Conservation (phyloP, 2,113 vertebrate genomes). For the Vombatus ursinus region DNA sequence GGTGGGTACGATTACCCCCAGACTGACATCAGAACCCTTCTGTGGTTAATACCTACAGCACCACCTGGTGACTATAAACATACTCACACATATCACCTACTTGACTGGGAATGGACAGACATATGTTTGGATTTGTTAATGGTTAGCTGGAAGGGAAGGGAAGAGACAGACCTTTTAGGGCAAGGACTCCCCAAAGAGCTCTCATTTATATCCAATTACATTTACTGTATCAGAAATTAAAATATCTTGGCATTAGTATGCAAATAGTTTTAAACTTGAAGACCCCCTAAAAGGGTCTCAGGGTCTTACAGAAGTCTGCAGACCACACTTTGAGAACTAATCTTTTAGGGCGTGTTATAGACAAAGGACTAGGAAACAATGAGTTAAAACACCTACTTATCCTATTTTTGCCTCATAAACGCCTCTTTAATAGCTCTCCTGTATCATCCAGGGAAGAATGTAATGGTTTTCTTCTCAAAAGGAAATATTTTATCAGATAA, state of each 20-base stretch:
- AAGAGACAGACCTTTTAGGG: neutral
- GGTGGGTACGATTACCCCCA: neutral
- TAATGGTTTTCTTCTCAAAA: neutral
- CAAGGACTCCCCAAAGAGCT: neutral
- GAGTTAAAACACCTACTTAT: neutral
- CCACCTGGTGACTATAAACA: neutral
- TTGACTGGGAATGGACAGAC: neutral
- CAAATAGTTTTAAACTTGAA: neutral
- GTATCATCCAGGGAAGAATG: neutral
- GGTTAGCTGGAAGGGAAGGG: neutral
- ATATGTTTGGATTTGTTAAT: neutral
- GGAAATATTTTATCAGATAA: neutral
- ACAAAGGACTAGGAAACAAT: neutral
- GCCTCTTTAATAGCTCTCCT: neutral
- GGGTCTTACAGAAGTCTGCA: neutral
- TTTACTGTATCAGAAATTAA: neutral
- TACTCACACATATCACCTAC: neutral
- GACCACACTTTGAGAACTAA: neutral
- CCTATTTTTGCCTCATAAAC: neutral
- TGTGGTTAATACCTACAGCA: neutral
- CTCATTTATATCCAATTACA: neutral
- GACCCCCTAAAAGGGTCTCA: neutral
- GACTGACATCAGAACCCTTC: neutral
- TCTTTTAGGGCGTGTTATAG: neutral
- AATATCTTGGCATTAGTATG: neutral